Evolutionary conservation across 1,140 invertebrate genomes (phyloP), one percentile per base, ranked within the genome.

Genomic region (Eumaeus atala): DNA sequence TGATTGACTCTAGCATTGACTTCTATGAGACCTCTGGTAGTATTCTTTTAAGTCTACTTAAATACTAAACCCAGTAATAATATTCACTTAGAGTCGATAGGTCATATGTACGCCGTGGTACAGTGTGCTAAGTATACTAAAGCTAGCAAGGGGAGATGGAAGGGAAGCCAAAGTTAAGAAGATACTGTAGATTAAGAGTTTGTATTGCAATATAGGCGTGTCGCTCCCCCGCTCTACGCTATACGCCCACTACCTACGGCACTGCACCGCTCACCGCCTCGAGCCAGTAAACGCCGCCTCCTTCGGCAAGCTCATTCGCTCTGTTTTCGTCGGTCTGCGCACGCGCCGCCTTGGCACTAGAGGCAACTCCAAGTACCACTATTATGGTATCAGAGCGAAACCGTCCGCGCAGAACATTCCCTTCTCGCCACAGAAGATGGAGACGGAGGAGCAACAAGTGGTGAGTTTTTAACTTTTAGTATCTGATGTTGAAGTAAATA

Each of bases 281-380:
- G 97, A 99, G 80, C 97, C 97, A 7, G 98, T 99, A 54, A 99
- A 99, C 90, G 97, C 97, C 47, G 98, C 98, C 9, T 98, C 97
- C 36, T 99, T 99, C 91, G 98, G 98, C 28, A 99, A 99, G 89
- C 90, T 99, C 10, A 99, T 99, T 68, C 92, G 98, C 38, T 98
- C 97, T 5, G 98, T 99, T 36, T 99, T 99, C 89, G 90, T 98
- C 60, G 97, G 97, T 9, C 89, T 99, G 59, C 90, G 97, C 61
- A 99, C 98, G 14, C 89, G 98, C 66, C 90, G 98, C 44, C 90
- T 99, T 36, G 98, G 98, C 62, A 99, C 98, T 6, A 91, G 97
- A 65, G 98, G 98, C n/a, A 99, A 99, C 89, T 99, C 97, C 6
- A 99, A 99, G 80, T 99, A 99, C 86, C 98, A 99, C 89, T 99